phyloP scores from a whole-genome alignment of 2,113 vertebrate genomes.

The Osmerus mordax region DNA sequence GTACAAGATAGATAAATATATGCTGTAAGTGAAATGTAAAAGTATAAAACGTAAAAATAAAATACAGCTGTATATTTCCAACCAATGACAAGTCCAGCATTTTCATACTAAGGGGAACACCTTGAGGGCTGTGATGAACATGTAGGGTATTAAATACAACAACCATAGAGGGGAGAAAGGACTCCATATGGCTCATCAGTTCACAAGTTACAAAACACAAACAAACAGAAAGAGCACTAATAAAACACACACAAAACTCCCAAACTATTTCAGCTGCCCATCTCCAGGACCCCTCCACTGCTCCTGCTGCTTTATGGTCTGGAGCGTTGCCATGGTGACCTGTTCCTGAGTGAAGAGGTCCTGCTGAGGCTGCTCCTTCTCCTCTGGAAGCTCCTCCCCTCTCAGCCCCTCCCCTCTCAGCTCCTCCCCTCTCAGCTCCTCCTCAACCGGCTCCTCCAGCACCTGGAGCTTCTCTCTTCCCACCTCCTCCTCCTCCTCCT shows the following conservation, averaged over 20 bases:
- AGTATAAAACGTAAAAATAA: constrained; percentile 40
- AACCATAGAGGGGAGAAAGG: constrained; percentile 40
- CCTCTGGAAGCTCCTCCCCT: constrained; percentile 35
- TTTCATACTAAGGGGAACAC: not conserved
- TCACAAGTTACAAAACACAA: constrained; percentile 52
- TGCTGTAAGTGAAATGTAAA: constrained; percentile 40
- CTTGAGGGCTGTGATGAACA: constrained; percentile 15
- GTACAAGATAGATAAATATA: constrained; percentile 56
- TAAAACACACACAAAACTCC: constrained; percentile 14
- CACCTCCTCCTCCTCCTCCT: constrained; percentile 51
- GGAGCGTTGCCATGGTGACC: constrained; percentile 39
- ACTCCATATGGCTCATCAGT: constrained; percentile 25
- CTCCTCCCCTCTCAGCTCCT: constrained; percentile 49
- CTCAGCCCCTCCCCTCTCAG: constrained; percentile 22
- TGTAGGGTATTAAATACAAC: constrained; percentile 52
- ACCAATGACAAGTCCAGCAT: constrained; percentile 36
- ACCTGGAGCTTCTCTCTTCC: constrained; percentile 50
- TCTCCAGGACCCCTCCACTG: not conserved
- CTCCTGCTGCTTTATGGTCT: constrained; percentile 28
- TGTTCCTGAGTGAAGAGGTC: constrained; percentile 35
- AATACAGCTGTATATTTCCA: constrained; percentile 59
- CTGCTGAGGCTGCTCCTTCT: too few species aligned
- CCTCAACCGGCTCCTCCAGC: constrained; percentile 51
- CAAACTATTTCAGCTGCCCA: constrained; percentile 61
- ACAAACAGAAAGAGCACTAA: constrained; percentile 44